Base-by-base conservation (phyloP, 2,113 vertebrate species). In the Empidonax alnorum region DNA sequence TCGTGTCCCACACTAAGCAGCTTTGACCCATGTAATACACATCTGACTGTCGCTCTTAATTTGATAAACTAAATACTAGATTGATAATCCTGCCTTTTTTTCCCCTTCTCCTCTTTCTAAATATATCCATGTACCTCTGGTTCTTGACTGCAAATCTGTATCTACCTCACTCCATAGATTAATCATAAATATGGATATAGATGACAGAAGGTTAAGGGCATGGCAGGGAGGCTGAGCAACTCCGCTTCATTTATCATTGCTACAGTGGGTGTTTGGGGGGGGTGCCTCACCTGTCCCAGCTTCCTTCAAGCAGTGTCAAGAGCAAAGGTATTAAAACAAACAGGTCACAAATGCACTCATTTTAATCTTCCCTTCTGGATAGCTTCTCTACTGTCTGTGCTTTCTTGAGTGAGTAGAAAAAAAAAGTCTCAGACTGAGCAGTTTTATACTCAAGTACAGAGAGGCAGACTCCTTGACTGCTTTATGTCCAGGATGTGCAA, bases 121-220 rank as follows among this genome's bases (percentile, higher is more conserved):
- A 95, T 94, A 94, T 95, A 96, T 81, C 91, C 15, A 2, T 74
- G 47, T 63, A 30, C 76, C 67, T 90, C 72, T 90, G 90, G 78
- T 89, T 94, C 75, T 94, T 92, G 94, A 31, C 91, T 96, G 84
- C 0, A 9, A 91, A 92, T 37, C 71, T 74, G 42, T 73, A 88
- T 84, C 77, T 83, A 75, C 87, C 74, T 92, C 9, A 46, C 87
- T 94, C 84, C 68, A 75, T 11, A 94, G 91, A 96, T 88, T 84
- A 93, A 88, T 96, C 94, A 96, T 97, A 96, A 93, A 97, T 97
- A 93, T 94, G 91, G 79, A 91, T 94, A 80, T 69, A 91, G 73
- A 88, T 85, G 85, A 84, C 68, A 86, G 93, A 84, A 96, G 95
- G 93, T 88, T 89, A 94, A 96, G 88, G 89, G 65, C 84, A 94